Conservation (phyloP, 2,113 vertebrate genomes). For the Electrona antarctica region DNA sequence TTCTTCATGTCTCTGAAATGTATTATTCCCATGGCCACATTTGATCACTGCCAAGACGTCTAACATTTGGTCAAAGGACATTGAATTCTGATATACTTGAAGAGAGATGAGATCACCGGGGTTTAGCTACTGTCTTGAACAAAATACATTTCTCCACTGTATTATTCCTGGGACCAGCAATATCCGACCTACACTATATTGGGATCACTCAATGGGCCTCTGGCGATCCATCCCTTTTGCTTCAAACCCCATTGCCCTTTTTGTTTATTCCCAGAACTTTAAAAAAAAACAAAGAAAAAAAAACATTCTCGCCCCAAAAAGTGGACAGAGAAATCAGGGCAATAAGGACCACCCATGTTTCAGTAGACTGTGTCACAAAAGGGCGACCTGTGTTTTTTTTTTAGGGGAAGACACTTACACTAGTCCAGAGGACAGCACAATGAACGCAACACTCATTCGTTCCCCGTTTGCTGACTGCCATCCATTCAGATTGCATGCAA, state of each 20-base stretch:
- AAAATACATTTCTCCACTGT: not conserved
- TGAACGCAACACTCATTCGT: conserved; percentile 31
- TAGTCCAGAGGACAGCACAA: conserved; percentile 38
- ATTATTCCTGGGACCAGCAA: not conserved
- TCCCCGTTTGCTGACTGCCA: conserved; percentile 43
- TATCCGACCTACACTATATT: conserved; percentile 24
- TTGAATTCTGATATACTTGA: conserved; percentile 17
- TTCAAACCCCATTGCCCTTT: not conserved
- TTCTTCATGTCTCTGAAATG: not conserved
- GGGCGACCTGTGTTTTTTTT: conserved; percentile 1
- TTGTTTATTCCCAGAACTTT: conserved; percentile 16
- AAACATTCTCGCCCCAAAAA: not conserved
- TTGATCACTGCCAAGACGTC: conserved; percentile 7
- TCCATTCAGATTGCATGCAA: conserved; percentile 56
- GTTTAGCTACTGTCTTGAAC: conserved; percentile 6
- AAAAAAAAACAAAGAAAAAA: not conserved
- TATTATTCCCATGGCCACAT: conserved; percentile 8
- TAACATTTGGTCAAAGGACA: conserved; percentile 28
- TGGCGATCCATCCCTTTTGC: not conserved
- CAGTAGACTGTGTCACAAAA: conserved; percentile 22
- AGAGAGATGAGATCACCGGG: conserved; percentile 6
- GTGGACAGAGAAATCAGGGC: conserved; percentile 23
- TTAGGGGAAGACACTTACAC: conserved; percentile 26
- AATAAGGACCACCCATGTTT: conserved; percentile 38
- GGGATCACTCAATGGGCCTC: conserved; percentile 1